Base-by-base conservation (phyloP, 2,797 vertebrate genomes). In the Sebastes trivittatus region DNA sequence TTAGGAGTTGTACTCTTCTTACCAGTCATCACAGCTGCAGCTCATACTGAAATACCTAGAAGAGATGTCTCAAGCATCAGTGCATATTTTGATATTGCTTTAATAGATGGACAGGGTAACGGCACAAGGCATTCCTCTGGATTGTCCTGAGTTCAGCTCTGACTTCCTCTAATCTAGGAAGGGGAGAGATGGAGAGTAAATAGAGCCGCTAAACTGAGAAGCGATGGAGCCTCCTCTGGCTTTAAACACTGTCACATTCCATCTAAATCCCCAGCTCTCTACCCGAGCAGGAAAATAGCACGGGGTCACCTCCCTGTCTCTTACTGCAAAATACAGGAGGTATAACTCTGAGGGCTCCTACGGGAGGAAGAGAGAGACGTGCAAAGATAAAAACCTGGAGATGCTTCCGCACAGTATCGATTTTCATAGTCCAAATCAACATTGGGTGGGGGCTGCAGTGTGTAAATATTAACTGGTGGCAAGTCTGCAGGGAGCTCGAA, bases 181-280 rank as follows among this genome's bases (percentile, higher is more conserved):
- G 59, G 6, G 60, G 60, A 72, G 78, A 65, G 63, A 80, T 52
- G 59, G 71, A 55, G 70, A 80, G 83, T 89, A 86, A 91, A 91
- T 54, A 90, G 76, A 84, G 85, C 52, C 11, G 34, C 86, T 91
- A 83, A 84, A 87, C 58, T 70, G 82, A 89, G 83, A 86, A 82
- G 78, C 38, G 60, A 84, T 77, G 56, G 72, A 80, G 80, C 65
- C 77, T 89, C 75, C 72, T 73, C 77, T 83, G 74, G 70, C 87
- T 92, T 92, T 80, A 86, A 87, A 95, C 83, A 85, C 78, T 90
- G 88, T 88, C 88, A 92, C 87, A 88, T 86, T 80, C 78, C 32
- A 90, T 94, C 82, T 88, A 81, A 84, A 90, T 92, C 87, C 58
- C 56, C 61, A 60, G 77, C 77, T 89, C 87, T 91, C 78, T 71